Conservation (phyloP, 2,888 invertebrate genomes). For the Clepsis dumicolana region DNA sequence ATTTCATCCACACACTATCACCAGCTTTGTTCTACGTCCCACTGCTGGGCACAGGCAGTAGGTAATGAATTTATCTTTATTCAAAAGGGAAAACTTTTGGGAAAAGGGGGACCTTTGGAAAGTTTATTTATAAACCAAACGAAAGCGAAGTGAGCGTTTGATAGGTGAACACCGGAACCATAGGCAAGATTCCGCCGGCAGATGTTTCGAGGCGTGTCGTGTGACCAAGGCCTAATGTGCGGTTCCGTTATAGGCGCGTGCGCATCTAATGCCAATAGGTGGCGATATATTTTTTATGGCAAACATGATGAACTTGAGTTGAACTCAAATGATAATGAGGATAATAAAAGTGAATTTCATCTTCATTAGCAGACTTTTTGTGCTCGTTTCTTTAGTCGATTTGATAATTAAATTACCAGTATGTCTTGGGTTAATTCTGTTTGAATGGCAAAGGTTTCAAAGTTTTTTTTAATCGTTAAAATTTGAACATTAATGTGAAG, state of each 20-base stretch:
- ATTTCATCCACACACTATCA: too few species aligned
- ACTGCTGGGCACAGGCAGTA: too few species aligned
- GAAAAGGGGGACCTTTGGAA: constrained; percentile 29
- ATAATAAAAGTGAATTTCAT: constrained; percentile 13
- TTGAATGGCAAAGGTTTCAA: background rate
- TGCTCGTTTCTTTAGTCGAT: background rate
- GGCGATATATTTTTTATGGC: constrained; percentile 3
- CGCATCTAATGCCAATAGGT: constrained; percentile 5
- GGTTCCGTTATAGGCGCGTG: constrained; percentile 63
- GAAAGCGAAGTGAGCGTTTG: constrained; percentile 32
- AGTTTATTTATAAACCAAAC: constrained; percentile 29
- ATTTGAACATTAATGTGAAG: background rate
- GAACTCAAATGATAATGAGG: background rate
- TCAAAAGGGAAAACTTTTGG: too few species aligned
- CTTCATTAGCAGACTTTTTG: background rate
- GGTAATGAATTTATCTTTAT: constrained; percentile 2
- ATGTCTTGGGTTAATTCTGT: background rate
- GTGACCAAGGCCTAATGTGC: constrained; percentile 68
- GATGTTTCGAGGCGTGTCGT: constrained; percentile 51
- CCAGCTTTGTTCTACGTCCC: too few species aligned
- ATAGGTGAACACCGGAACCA: constrained; percentile 72
- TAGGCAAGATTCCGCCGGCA: constrained; percentile 48
- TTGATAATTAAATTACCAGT: background rate
- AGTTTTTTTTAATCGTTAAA: background rate
- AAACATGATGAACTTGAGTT: background rate